Percentiles rank a stretch among this genome's conserved stretches.
Conservation (phyloP, 2,113 vertebrate species). For the Marmota monax region DNA sequence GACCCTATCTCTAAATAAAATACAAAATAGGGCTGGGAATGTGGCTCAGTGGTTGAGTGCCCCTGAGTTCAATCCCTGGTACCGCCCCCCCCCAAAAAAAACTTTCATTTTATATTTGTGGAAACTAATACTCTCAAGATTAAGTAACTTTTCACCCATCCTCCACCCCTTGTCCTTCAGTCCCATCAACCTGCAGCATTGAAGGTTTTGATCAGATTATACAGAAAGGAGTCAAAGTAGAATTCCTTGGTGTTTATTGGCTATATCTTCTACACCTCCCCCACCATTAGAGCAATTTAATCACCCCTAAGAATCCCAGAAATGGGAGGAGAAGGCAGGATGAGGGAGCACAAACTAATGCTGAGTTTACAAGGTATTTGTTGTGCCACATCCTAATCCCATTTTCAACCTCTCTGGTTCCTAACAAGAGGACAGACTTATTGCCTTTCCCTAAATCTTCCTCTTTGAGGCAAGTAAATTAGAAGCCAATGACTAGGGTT, state of each 20-base stretch:
- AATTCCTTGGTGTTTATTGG: slow-evolving; percentile 61
- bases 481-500: not conserved
- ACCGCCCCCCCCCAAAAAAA: no score
- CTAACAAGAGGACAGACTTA: not conserved
- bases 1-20: no score
- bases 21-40: no score
- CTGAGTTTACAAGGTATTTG: not conserved
- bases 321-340: not conserved
- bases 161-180: not conserved
- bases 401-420: not conserved
- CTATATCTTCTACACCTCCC: not conserved
- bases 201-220: not conserved
- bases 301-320: not conserved
- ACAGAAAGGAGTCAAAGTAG: not conserved
- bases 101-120: no score
- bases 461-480: not conserved
- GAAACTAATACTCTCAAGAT: not conserved
- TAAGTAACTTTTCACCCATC: not conserved
- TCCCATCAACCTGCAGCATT: not conserved
- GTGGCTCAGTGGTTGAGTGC: no score
- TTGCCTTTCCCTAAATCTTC: not conserved
- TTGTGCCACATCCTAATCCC: not conserved
- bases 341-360: not conserved
- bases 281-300: not conserved
- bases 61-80: no score